Evolutionary conservation across 2,797 vertebrate species (phyloP).

Genomic region (Ceryle rudis): DNA sequence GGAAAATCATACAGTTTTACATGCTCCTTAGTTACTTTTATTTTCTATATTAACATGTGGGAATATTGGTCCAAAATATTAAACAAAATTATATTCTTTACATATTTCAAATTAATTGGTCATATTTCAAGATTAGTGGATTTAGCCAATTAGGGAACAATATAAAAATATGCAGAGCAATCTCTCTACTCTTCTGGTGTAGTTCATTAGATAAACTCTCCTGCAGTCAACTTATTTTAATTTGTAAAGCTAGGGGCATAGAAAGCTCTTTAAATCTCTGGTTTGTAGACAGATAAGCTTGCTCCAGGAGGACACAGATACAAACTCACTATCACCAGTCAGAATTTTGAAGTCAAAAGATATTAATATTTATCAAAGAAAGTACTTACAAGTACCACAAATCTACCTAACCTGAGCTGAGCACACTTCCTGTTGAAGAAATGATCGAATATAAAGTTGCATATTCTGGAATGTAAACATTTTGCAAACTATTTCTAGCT

Average conservation of each 20-base stretch:
- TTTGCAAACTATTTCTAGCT: not conserved
- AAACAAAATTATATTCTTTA: not conserved
- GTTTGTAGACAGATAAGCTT: not conserved
- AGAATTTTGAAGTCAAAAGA: not conserved
- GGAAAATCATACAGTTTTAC: not conserved
- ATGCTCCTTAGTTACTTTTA: not conserved
- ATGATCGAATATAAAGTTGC: not conserved
- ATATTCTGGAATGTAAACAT: not conserved
- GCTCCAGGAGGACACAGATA: not conserved
- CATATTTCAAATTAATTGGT: not conserved
- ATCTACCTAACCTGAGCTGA: not conserved
- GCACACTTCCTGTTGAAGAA: not conserved
- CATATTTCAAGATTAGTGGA: not conserved
- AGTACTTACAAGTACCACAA: not conserved
- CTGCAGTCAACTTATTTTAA: not conserved
- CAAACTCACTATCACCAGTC: not conserved
- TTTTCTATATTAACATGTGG: not conserved
- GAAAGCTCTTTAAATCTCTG: not conserved
- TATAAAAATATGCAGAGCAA: not conserved
- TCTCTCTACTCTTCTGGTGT: not conserved
- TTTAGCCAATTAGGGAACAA: not conserved
- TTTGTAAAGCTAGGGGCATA: not conserved
- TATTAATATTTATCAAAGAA: not conserved
- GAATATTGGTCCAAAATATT: not conserved
- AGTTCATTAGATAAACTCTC: not conserved